These are phyloP conservation scores for Mastomys coucha DNA, from an alignment of 2,113 vertebrate genomes.

Conservation along the genomic window DNA sequence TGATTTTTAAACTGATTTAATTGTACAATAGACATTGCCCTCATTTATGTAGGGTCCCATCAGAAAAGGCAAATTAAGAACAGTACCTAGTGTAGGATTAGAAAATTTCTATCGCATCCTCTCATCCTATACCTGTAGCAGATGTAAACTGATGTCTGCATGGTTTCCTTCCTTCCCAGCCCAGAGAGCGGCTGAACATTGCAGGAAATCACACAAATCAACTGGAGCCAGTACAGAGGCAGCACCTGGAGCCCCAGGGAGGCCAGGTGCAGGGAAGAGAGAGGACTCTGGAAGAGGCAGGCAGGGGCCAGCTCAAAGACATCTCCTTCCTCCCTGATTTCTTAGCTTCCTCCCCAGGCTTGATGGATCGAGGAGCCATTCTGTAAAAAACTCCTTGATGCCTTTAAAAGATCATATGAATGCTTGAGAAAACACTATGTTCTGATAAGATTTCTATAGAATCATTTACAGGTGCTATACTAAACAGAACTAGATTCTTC, in stretches of 20 bases:
- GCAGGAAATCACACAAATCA: constrained; percentile 44
- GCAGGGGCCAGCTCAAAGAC: background rate
- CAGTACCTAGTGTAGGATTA: background rate
- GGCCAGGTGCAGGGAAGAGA: background rate
- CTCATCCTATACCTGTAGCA: background rate
- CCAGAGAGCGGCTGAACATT: background rate
- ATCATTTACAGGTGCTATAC: background rate
- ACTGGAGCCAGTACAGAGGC: background rate
- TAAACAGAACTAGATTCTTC: constrained; percentile 2
- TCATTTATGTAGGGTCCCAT: background rate
- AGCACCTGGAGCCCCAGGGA: background rate
- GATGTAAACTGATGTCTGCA: background rate
- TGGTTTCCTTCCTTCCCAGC: background rate
- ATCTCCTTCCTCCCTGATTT: background rate
- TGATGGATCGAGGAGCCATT: background rate
- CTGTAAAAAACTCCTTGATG: background rate
- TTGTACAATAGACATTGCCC: background rate
- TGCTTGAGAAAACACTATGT: background rate
- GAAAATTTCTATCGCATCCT: constrained; percentile 32
- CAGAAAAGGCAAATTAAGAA: constrained; percentile 1
- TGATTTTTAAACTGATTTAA: constrained; percentile 27
- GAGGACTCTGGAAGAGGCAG: background rate
- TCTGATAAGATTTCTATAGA: constrained; percentile 36
- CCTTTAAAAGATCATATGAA: background rate
- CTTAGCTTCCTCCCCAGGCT: background rate